Conservation (phyloP, 2,113 vertebrate species). For the Phocoena phocoena region DNA sequence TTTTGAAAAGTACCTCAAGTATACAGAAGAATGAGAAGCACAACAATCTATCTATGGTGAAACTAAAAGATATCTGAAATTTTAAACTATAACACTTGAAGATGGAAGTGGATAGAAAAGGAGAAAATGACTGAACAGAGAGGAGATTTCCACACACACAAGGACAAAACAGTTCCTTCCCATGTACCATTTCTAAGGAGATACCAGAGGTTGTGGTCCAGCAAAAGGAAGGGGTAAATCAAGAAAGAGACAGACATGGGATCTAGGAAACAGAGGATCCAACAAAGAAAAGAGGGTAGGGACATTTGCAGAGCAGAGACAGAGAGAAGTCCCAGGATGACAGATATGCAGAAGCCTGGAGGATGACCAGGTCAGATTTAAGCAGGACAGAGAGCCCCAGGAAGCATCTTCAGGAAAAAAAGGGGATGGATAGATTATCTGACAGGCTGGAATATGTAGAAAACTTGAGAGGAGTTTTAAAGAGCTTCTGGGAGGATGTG, state of each 20-base stretch:
- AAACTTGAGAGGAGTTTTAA: not conserved
- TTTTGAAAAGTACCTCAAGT: not conserved
- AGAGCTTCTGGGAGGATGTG: not conserved
- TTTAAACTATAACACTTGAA: not conserved
- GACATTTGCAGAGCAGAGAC: not conserved
- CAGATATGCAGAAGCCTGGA: not conserved
- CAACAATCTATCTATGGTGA: not conserved
- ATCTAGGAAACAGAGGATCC: not conserved
- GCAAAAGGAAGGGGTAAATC: not conserved
- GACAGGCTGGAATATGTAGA: not conserved
- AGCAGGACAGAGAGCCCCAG: not conserved
- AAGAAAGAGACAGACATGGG: not conserved
- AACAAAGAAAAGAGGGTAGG: not conserved
- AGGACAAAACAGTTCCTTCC: not conserved
- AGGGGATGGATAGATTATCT: fast-evolving
- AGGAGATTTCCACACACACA: not conserved
- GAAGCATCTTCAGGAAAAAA: not conserved
- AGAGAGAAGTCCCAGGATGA: not conserved
- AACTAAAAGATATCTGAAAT: not conserved
- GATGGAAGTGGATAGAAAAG: too few relatives aligned
- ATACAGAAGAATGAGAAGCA: not conserved
- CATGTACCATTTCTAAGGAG: not conserved
- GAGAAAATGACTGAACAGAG: not conserved
- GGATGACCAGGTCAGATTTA: not conserved
- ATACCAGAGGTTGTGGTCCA: not conserved